Evolutionary conservation across 1,140 invertebrate species (phyloP), one percentile per base, ranked within the genome.

Genomic region (Ceratina japonica): DNA sequence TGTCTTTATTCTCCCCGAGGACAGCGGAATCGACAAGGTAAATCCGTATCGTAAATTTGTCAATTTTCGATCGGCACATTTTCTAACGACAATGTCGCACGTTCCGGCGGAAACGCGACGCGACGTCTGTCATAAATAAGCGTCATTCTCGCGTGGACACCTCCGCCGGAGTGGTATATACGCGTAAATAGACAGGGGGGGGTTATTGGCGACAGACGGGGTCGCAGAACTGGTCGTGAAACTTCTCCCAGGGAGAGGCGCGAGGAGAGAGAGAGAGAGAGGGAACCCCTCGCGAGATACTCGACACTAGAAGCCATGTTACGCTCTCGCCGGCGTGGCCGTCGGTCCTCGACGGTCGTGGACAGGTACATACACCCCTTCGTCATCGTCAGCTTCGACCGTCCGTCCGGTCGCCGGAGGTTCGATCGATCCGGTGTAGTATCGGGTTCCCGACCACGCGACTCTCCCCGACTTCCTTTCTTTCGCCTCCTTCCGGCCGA

Each of bases 301-400:
- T 83, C 83, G 88, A 89, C 79, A 83, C 84, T 82, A 65, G 86
- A 84, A 87, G 81, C 87, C 85, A 70, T 87, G 85, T 82, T 80
- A 80, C 49, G 80, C 69, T 24, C 58, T 22, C 74, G 74, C 5
- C 37, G 37, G 66, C 20, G 59, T 83, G 73, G 72, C 72, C 75
- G 72, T 70, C 61, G 69, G 52, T 72, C 52, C 22, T 59, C 37
- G 10, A 44, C 37, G 37, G 37, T 10, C 61, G 70, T 31, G 2
- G 37, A 44, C 10, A 44, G 10, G 37, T 44, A 44, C 56, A 44
- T 44, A 44, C 56, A 44, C 37, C 37, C 37, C 37, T 44, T 44
- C 37, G 37, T 44, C 37, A 44, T 44, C 37, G 37, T 44, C 37
- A 44, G 37, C 5, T 44, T 44, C 37, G 37, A 77, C 70, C 69